These are phyloP conservation scores for Elegia similella DNA, from an alignment of 2,888 invertebrate species.

Conservation along the genomic window DNA sequence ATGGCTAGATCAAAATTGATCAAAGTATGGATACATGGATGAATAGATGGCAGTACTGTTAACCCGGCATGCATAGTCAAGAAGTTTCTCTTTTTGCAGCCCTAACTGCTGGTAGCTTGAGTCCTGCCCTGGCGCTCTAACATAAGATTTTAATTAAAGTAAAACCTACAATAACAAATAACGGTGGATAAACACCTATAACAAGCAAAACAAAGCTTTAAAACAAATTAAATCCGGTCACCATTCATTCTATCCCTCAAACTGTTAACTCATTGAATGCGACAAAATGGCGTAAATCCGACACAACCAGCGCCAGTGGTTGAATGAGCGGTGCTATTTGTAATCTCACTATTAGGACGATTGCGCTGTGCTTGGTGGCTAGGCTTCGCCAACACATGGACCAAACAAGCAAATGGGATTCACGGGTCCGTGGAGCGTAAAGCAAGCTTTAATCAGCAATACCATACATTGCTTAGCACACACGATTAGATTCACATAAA, in stretches of 20 bases:
- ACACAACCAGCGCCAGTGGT: constrained; percentile 30
- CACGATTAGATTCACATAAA: too few species aligned
- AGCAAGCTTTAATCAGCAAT: neutral
- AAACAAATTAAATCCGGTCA: neutral
- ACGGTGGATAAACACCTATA: neutral
- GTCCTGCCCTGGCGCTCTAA: too few species aligned
- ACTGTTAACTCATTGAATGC: constrained; percentile 5
- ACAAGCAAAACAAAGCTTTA: neutral
- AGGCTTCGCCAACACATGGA: constrained; percentile 54
- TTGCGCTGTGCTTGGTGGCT: constrained; percentile 54
- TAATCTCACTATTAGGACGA: constrained; percentile 59
- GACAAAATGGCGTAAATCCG: constrained; percentile 32
- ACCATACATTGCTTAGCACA: too few species aligned
- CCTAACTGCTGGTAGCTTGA: too few species aligned
- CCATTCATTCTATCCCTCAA: constrained; percentile 10
- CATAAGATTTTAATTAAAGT: too few species aligned
- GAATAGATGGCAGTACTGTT: too few species aligned
- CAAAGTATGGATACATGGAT: too few species aligned
- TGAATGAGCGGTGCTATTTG: constrained; percentile 55
- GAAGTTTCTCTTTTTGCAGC: too few species aligned
- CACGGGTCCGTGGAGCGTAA: constrained; percentile 13
- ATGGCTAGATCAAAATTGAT: too few species aligned
- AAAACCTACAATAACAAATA: neutral
- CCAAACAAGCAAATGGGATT: constrained; percentile 29
- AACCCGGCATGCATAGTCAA: too few species aligned